Evolutionary conservation across 2,797 vertebrate species (phyloP).

Genomic region (Sebastolobus altivelis): DNA sequence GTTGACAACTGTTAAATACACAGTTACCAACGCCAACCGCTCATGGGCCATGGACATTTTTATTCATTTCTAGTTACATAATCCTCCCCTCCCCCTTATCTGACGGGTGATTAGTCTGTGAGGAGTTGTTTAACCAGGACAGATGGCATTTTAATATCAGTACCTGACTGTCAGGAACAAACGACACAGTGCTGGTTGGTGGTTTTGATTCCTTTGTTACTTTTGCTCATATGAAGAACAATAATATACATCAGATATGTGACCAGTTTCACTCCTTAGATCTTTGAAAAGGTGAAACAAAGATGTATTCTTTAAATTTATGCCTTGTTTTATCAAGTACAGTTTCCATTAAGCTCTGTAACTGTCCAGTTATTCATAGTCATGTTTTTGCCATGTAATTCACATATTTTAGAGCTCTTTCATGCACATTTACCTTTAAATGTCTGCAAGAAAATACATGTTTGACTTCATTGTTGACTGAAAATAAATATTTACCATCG

Average conservation of each 20-base stretch:
- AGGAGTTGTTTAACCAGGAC: conserved; percentile 67
- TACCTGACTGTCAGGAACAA: conserved; percentile 63
- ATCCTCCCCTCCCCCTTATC: conserved; percentile 52
- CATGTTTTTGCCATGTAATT: not conserved
- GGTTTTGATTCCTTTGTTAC: not conserved
- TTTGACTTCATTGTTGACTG: not conserved
- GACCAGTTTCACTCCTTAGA: not conserved
- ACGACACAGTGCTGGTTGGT: conserved; percentile 17
- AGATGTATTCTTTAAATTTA: not conserved
- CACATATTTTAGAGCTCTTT: not conserved
- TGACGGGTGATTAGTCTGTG: conserved; percentile 67
- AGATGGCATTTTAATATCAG: conserved; percentile 67
- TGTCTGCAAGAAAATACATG: not conserved
- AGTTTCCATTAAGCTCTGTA: not conserved
- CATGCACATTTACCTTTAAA: not conserved
- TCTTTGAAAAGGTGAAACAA: not conserved
- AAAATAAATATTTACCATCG: not conserved
- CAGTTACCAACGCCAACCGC: conserved; percentile 43
- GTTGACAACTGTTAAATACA: conserved; percentile 33
- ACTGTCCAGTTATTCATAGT: not conserved
- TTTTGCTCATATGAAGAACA: conserved; percentile 3
- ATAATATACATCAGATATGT: not conserved
- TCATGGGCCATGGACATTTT: conserved; percentile 45
- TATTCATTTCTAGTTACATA: conserved; percentile 58
- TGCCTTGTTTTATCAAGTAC: not conserved